Base-by-base conservation (phyloP, 2,888 invertebrate species). In the Pasiphila rectangulata region DNA sequence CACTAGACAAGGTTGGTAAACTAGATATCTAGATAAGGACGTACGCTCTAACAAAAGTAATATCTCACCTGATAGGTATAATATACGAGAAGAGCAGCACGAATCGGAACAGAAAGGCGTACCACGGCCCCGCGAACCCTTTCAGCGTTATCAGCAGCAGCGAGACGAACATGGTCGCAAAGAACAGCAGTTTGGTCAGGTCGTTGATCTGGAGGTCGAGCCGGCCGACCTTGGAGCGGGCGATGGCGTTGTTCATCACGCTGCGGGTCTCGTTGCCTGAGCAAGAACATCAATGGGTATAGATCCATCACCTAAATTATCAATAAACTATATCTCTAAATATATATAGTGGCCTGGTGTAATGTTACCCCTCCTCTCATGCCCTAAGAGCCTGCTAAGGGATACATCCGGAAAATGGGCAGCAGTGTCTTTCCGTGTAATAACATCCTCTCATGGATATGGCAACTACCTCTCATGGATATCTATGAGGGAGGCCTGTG, bases 21-120 rank as follows among this genome's bases (percentile, higher is more conserved):
- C n/a, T n/a, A n/a, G n/a, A n/a, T n/a, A n/a, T n/a, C n/a, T n/a
- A n/a, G n/a, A n/a, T n/a, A n/a, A n/a, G n/a, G n/a, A n/a, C n/a
- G n/a, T n/a, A n/a, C n/a, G n/a, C n/a, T n/a, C n/a, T n/a, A n/a
- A n/a, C n/a, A n/a, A n/a, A n/a, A n/a, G n/a, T n/a, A n/a, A n/a
- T n/a, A n/a, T n/a, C 84, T 88, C 67, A 94, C 94, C 95, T 96
- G 64, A 99, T 98, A 9, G 99, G 99, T 72, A 99, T 98, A 66
- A 99, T 99, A 85, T 99, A 99, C 0, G 99, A 99, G 88, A 99
- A 99, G 10, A 99, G 91, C 29, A 99, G 90, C 40, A 99, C 93
- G 73, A 99, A 99, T 69, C 99, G 91, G 88, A 99, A 98, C 90
- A 98, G 92, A 81, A 99, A 99, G 64, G 95, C 87, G 76, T 96